Evolutionary conservation across 2,113 vertebrate species (phyloP).

Genomic region (Coregonus clupeaformis): DNA sequence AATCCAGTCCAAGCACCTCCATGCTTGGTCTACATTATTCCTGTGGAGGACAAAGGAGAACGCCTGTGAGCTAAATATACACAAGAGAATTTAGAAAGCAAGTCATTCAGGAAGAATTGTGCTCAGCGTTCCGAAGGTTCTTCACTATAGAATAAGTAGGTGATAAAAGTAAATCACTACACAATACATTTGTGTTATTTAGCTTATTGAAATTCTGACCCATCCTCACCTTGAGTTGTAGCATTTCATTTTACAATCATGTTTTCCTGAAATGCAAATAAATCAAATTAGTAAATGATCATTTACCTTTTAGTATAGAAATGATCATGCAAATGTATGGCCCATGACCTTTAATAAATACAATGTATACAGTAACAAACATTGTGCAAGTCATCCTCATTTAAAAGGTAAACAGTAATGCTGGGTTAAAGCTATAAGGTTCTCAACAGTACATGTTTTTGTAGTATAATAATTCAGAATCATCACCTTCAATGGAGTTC

Average conservation of each 20-base stretch:
- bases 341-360: too few species aligned
- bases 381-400: too few species aligned
- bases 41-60: background rate
- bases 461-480: background rate
- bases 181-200: background rate
- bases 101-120: background rate
- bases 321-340: too few species aligned
- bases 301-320: too few species aligned
- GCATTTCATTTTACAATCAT: too few species aligned
- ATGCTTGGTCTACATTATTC: background rate
- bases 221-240: background rate
- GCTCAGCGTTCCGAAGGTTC: background rate
- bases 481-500: too few species aligned
- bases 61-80: background rate
- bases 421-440: background rate
- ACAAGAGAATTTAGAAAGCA: background rate
- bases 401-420: background rate
- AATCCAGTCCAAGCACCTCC: background rate
- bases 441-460: background rate
- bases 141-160: conserved; percentile 52
- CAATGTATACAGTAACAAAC: too few species aligned
- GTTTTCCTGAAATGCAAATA: too few species aligned
- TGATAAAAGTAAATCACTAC: conserved; percentile 57
- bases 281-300: too few species aligned
- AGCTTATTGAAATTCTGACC: background rate